Percentiles rank a stretch among this genome's conserved stretches.
Evolutionary conservation across 2,888 invertebrate genomes (phyloP).

Genomic region (Eupsilia transversa): DNA sequence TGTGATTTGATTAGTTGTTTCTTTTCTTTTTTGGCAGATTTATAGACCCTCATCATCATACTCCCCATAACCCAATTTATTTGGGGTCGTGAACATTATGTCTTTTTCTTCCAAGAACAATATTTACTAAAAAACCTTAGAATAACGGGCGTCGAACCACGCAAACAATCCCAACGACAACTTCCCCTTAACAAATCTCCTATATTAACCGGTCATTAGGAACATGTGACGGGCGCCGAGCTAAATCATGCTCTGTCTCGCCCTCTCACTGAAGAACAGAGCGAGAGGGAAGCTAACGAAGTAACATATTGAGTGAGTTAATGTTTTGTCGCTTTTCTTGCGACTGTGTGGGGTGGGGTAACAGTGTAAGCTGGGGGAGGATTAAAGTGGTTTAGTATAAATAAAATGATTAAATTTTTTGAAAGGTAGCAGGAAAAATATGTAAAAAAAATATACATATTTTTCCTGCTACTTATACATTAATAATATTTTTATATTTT

Average conservation of each 20-base stretch:
- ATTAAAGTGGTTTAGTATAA: too few relatives aligned
- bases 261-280: conserved; percentile 65
- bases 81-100: not conserved
- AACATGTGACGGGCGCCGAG: conserved; percentile 85
- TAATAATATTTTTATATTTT: too few relatives aligned
- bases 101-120: not conserved
- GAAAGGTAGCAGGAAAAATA: too few relatives aligned
- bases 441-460: too few relatives aligned
- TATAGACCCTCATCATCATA: not conserved
- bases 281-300: conserved; percentile 64
- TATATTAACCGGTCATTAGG: conserved; percentile 83
- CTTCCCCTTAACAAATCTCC: conserved; percentile 78
- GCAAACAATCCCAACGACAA: not conserved
- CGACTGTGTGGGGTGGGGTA: conserved; percentile 27
- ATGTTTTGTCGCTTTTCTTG: conserved; percentile 62
- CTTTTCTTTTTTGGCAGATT: not conserved
- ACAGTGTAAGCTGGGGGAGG: conserved; percentile 3
- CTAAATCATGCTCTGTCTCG: conserved; percentile 77
- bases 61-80: not conserved
- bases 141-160: not conserved
- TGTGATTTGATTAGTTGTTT: not conserved
- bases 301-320: conserved; percentile 70
- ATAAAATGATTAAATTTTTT: too few relatives aligned
- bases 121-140: not conserved
- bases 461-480: too few relatives aligned